A percentile compares a stretch with the other conserved stretches of the same genome.
Conservation (phyloP, 1,140 invertebrate species). For the Drosophila nikananu region DNA sequence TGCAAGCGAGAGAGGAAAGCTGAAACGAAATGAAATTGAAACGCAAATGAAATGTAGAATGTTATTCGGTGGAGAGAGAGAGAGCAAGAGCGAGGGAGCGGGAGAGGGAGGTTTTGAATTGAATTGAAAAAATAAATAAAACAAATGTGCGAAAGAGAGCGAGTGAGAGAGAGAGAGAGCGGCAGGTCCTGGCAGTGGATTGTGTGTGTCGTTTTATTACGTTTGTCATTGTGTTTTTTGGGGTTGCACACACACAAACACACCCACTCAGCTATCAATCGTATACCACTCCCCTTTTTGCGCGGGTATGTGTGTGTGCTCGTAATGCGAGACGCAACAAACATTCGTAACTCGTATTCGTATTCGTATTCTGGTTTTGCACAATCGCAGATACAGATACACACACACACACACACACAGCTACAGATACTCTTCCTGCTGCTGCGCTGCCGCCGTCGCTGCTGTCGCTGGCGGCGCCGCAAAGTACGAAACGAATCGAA, state of each 20-base stretch:
- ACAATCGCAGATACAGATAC: slow-evolving; percentile 77
- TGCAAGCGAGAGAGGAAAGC: slow-evolving; percentile 39
- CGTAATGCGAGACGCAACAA: slow-evolving; percentile 73
- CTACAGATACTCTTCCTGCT: slow-evolving; percentile 25
- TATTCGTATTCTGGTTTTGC: slow-evolving; percentile 79
- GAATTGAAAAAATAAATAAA: slow-evolving; percentile 84
- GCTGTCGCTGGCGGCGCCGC: slow-evolving; percentile 44
- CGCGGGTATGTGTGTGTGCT: slow-evolving; percentile 36
- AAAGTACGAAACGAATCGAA: slow-evolving; percentile 73
- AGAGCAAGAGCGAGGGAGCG: slow-evolving; percentile 56
- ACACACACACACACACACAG: slow-evolving; percentile 29
- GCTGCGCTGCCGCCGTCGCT: slow-evolving; percentile 39
- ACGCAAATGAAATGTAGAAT: slow-evolving; percentile 74
- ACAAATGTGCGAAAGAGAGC: slow-evolving; percentile 46
- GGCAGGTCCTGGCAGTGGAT: slow-evolving; percentile 4
- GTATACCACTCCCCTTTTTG: slow-evolving; percentile 79
- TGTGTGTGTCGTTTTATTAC: slow-evolving; percentile 80
- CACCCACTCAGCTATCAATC: slow-evolving; percentile 58
- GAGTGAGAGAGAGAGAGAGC: slow-evolving; percentile 10
- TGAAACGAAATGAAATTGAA: slow-evolving; percentile 84
- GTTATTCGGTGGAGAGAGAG: slow-evolving; percentile 24
- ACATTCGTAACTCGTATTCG: slow-evolving; percentile 63
- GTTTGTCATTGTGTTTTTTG: slow-evolving; percentile 82
- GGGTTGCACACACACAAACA: slow-evolving; percentile 72
- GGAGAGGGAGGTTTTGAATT: slow-evolving; percentile 64